Conservation (phyloP, 2,888 invertebrate genomes). For the Caenorhabditis sp. region DNA sequence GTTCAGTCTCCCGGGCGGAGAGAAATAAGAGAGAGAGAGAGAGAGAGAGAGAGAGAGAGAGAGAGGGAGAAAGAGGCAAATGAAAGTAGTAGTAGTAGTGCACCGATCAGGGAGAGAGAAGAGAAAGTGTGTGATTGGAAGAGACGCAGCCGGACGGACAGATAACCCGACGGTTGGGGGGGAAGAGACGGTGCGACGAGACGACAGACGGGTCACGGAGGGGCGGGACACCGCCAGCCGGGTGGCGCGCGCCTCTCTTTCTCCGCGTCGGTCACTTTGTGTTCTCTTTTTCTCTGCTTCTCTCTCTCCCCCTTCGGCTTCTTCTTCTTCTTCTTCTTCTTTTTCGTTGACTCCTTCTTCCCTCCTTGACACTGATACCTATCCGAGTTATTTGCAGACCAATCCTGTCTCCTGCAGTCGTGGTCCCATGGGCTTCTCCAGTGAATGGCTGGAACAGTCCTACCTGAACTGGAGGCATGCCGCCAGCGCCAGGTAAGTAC, state of each 20-base stretch:
- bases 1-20: conserved; percentile 6
- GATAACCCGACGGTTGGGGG: too few relatives aligned
- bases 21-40: not conserved
- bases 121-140: conserved; percentile 27
- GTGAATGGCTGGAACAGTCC: conserved; percentile 59
- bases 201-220: conserved; percentile 44
- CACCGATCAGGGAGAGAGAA: too few relatives aligned
- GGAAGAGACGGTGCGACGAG: too few relatives aligned
- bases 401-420: conserved; percentile 16
- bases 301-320: conserved; percentile 20
- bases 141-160: conserved; percentile 13
- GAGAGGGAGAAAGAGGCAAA: not conserved
- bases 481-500: conserved; percentile 41
- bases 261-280: not conserved
- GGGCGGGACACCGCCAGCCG: conserved; percentile 7
- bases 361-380: conserved; percentile 42
- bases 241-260: conserved; percentile 49
- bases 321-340: conserved; percentile 2
- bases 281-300: conserved; percentile 25
- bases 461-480: conserved; percentile 49
- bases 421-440: conserved; percentile 60
- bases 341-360: conserved; percentile 10
- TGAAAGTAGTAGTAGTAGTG: too few relatives aligned
- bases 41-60: not conserved
- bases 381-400: too few relatives aligned